Base-by-base conservation (phyloP, 1,140 invertebrate genomes). In the Aphidius gifuensis region DNA sequence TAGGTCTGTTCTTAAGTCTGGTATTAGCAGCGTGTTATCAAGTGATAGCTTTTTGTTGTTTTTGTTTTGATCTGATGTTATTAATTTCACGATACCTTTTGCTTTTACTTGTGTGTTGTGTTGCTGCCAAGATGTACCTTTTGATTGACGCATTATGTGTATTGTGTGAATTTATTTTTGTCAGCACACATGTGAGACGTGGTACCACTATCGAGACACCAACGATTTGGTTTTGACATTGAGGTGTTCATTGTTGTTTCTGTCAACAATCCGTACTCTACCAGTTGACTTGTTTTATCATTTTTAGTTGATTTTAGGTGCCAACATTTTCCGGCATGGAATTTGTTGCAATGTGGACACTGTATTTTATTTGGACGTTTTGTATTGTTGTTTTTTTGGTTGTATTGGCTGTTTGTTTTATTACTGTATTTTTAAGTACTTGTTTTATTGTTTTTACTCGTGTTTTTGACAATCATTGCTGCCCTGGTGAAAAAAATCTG, bases 31-130 rank as follows among this genome's bases (percentile, higher is more conserved):
- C 21, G 4, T n/a, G 53, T 50, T 8, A 49, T 63, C 16, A 8
- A 64, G 23, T n/a, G n/a, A n/a, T n/a, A n/a, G n/a, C n/a, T n/a
- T n/a, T n/a, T n/a, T n/a, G n/a, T n/a, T n/a, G n/a, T 8, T 45
- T 51, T 38, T 5, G 7, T 43, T 60, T 46, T 55, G 51, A 39
- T 40, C 44, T 9, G 8, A 47, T 43, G 44, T 46, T 54, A 45
- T 16, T 23, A 68, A 55, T 57, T 59, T 40, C 51, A 63, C 56
- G n/a, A 16, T 61, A 9, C 60, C 60, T 55, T 46, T 42, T 51
- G 3, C 60, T 5, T 8, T 54, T 8, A 61, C 53, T 43, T 55
- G 38, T 5, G 60, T 57, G 54, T n/a, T 21, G 46, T 11, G 9
- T 62, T 44, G 23, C 47, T 56, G 39, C 53, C 61, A 5, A 54